A percentile compares a stretch with the other conserved stretches of the same genome.
These are phyloP conservation scores for Adelphocoris suturalis DNA, from an alignment of 2,888 invertebrate genomes.

Conservation along the genomic window DNA sequence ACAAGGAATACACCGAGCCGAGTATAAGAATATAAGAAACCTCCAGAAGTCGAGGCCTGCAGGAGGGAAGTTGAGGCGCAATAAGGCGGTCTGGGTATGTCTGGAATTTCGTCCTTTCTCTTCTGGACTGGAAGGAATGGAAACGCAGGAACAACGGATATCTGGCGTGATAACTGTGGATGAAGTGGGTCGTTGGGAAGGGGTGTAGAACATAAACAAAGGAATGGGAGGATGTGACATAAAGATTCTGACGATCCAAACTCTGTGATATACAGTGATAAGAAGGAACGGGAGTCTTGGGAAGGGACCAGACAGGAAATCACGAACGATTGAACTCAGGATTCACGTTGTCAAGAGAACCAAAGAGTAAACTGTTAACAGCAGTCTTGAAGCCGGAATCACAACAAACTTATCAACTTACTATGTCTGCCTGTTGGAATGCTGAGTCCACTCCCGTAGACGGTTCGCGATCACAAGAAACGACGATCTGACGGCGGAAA, in stretches of 20 bases:
- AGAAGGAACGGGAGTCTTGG: neutral
- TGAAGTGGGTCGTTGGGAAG: neutral
- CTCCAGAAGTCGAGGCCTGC: neutral
- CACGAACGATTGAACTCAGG: neutral
- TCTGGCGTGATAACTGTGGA: neutral
- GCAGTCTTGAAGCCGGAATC: constrained; percentile 19
- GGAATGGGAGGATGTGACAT: neutral
- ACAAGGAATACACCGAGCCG: neutral
- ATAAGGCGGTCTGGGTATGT: constrained; percentile 44
- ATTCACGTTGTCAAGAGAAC: constrained; percentile 22
- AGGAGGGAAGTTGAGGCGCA: constrained; percentile 10
- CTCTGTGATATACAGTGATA: constrained; percentile 31
- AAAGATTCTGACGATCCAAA: neutral
- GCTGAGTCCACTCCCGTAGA: constrained; percentile 15
- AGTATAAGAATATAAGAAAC: neutral
- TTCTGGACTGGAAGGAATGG: constrained; percentile 6
- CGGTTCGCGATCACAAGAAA: constrained; percentile 22
- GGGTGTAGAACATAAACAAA: constrained; percentile 40
- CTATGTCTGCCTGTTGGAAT: constrained; percentile 37
- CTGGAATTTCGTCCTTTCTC: constrained; percentile 65
- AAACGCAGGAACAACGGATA: constrained; percentile 6
- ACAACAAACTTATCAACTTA: constrained; percentile 53
- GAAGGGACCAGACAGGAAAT: neutral
- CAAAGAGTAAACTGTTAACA: constrained; percentile 21
- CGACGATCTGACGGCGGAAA: constrained; percentile 37